Base-by-base conservation (phyloP, 2,888 invertebrate species). In the Syrphus vitripennis region DNA sequence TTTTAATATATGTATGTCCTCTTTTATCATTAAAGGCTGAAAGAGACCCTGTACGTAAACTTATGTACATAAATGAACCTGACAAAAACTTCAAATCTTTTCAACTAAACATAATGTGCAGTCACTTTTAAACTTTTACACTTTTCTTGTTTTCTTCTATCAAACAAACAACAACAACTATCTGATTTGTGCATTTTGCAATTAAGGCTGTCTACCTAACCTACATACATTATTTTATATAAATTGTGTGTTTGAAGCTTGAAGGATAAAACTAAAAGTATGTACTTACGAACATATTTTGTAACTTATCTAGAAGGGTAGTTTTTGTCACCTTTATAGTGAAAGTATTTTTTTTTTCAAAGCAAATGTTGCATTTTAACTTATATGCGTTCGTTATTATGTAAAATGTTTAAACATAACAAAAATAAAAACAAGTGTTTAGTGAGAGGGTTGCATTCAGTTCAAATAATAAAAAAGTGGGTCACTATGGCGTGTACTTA, bases 401-500 rank as follows among this genome's bases (percentile, higher is more conserved):
- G 5, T 50, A 10, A 50, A 50, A 24, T 19, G 45, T n/a, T n/a
- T n/a, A n/a, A n/a, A 19, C 10, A 45, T 19, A 9, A 45, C 9
- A 10, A 19, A 19, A 31, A 31, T 7, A 48, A 9, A 21, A 21
- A 6, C 6, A 55, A 59, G 16, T 48, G 40, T 9, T 29, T 12
- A 12, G 61, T 12, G 9, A 3, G 16, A 67, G 29, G 26, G 7
- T 31, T 37, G 21, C 2, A n/a, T n/a, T n/a, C n/a, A 26, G 29
- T 21, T 21, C 12, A 40, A 24, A 26, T 42, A 9, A 21, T 12
- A 45, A 59, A 45, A 59, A 61, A 34, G 14, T 34, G 26, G 31
- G 34, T 19, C 70, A 61, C 78, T 77, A 16, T 37, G 70, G 61
- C 61, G 78, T 4, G 63, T 70, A 53, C 63, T 61, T 71, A 53